Conservation (phyloP, 2,113 vertebrate species). For the Mesocricetus auratus region DNA sequence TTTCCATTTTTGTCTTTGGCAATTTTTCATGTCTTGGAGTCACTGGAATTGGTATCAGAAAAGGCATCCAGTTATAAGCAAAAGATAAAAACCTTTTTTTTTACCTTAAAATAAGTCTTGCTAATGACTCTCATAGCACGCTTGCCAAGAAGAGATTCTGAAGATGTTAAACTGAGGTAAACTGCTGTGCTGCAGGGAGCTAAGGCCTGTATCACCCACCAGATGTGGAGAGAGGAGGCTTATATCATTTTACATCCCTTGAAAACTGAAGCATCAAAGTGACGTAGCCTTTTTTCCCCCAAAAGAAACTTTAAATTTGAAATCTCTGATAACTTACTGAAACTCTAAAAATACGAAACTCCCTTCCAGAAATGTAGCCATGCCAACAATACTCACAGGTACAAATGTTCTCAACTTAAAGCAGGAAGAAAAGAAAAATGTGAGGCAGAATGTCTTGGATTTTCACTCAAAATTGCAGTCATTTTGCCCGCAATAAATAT, state of each 20-base stretch:
- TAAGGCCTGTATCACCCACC: background rate
- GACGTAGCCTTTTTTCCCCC: slow-evolving; percentile 32
- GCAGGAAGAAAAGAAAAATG: slow-evolving; percentile 50
- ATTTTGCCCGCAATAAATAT: slow-evolving; percentile 48
- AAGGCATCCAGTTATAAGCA: slow-evolving; percentile 38
- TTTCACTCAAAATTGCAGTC: slow-evolving; percentile 53
- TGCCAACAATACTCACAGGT: slow-evolving; percentile 62
- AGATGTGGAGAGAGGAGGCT: background rate
- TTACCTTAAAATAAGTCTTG: slow-evolving; percentile 31
- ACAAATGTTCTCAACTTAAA: slow-evolving; percentile 59
- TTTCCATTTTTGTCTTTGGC: slow-evolving; percentile 17
- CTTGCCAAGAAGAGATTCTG: background rate
- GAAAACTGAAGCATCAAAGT: slow-evolving; percentile 49
- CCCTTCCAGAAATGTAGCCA: slow-evolving; percentile 66
- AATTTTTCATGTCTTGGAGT: background rate
- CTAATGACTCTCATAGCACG: slow-evolving; percentile 17
- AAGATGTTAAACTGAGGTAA: slow-evolving; percentile 50
- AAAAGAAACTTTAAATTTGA: slow-evolving; percentile 66
- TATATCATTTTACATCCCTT: slow-evolving; percentile 39
- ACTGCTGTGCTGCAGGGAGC: background rate
- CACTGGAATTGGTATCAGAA: background rate
- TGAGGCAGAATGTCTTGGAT: slow-evolving; percentile 26
- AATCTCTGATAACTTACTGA: slow-evolving; percentile 61
- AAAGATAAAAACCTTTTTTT: slow-evolving; percentile 26
- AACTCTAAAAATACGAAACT: slow-evolving; percentile 67